Conservation (phyloP, 2,113 vertebrate species). For the Notothenia coriiceps region DNA sequence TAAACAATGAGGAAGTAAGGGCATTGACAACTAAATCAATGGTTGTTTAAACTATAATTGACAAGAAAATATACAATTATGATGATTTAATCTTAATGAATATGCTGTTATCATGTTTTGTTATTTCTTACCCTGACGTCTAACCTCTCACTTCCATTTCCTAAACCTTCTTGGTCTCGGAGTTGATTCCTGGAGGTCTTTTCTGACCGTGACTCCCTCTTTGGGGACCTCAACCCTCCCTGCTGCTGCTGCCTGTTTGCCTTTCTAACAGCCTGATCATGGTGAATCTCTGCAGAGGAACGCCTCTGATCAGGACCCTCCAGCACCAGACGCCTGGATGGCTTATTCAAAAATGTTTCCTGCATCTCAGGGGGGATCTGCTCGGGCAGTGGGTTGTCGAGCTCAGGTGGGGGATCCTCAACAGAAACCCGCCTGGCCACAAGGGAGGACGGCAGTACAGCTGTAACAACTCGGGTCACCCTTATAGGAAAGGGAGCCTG, state of each 20-base stretch:
- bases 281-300: constrained; percentile 19
- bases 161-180: constrained; percentile 22
- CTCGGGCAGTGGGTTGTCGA: constrained; percentile 69
- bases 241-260: constrained; percentile 50
- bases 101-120: not conserved
- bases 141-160: constrained; percentile 13
- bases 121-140: constrained; percentile 51
- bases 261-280: constrained; percentile 38
- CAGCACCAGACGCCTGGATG: constrained; percentile 35
- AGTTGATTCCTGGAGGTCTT: constrained; percentile 27
- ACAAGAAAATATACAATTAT: not conserved
- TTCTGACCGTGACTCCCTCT: constrained; percentile 39
- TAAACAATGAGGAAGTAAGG: not conserved
- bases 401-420: constrained; percentile 79
- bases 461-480: constrained; percentile 81
- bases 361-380: constrained; percentile 69
- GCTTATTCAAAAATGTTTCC: constrained; percentile 47
- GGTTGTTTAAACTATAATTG: not conserved
- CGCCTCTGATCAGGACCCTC: constrained; percentile 46
- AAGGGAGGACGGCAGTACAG: constrained; percentile 80
- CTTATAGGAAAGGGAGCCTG: constrained; percentile 79
- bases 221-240: constrained; percentile 32
- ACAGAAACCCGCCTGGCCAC: constrained; percentile 83
- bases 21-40: not conserved
- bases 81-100: not conserved